A percentile compares a stretch with the other conserved stretches of the same genome.
Conservation (phyloP, 2,797 vertebrate species). For the Sciurus vulgaris region DNA sequence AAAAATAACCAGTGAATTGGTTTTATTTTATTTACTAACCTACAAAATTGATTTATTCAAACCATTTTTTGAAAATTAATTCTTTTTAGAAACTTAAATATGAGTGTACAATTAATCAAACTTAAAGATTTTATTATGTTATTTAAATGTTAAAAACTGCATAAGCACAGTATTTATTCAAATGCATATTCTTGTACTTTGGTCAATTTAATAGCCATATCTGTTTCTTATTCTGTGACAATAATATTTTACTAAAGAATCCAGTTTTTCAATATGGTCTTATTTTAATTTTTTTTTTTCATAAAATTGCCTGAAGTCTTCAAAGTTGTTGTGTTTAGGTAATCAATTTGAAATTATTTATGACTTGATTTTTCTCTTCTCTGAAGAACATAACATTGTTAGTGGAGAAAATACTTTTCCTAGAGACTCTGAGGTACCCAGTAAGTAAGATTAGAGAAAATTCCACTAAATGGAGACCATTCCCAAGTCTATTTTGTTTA, state of each 20-base stretch:
- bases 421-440: background rate
- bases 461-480: background rate
- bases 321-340: background rate
- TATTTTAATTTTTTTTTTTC: background rate
- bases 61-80: constrained; percentile 46
- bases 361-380: background rate
- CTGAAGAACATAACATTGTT: constrained; percentile 13
- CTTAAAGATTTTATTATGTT: background rate
- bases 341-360: constrained; percentile 32
- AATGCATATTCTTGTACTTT: background rate
- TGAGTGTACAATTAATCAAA: background rate
- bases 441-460: background rate
- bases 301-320: background rate
- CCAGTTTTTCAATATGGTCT: background rate
- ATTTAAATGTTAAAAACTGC: background rate
- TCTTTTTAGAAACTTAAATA: background rate
- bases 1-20: background rate
- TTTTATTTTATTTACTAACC: background rate
- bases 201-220: background rate
- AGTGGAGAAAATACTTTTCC: background rate
- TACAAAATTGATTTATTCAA: background rate
- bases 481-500: background rate
- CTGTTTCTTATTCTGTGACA: background rate
- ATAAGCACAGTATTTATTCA: background rate
- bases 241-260: constrained; percentile 24